A percentile compares a stretch with the other conserved stretches of the same genome.
phyloP scores from a whole-genome alignment of 2,888 invertebrate genomes.

The Loripinus fragilis region DNA sequence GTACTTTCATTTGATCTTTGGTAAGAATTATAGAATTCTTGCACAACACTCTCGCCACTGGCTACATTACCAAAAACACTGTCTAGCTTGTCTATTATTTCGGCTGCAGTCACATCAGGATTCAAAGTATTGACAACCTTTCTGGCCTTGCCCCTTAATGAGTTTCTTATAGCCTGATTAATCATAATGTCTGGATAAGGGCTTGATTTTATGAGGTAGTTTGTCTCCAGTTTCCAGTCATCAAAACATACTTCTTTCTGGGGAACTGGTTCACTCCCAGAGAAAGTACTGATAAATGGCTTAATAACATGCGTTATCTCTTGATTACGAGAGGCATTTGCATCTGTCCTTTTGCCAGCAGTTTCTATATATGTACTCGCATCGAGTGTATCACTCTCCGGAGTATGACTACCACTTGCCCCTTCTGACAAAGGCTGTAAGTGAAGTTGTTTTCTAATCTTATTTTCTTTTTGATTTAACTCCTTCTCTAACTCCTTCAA shows the following conservation, averaged over 20 bases:
- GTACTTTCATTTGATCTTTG: constrained; percentile 16
- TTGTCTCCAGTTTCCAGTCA: not conserved
- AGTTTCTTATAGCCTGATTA: constrained; percentile 12
- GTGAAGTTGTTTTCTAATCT: no score
- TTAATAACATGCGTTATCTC: not conserved
- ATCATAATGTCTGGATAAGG: constrained; percentile 3
- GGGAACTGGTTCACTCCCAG: not conserved
- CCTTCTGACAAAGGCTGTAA: no score
- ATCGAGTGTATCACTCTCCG: no score
- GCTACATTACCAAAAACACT: constrained; percentile 22
- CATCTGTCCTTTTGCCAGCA: no score
- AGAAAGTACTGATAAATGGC: not conserved
- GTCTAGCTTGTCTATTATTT: constrained; percentile 19
- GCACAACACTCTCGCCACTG: not conserved
- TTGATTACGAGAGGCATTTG: no score
- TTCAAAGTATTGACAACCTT: not conserved
- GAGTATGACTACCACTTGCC: no score
- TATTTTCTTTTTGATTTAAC: no score
- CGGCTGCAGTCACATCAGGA: not conserved
- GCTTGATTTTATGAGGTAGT: not conserved
- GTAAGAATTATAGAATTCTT: constrained; percentile 20
- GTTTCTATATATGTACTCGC: no score
- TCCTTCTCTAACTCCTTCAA: no score
- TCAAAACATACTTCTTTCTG: not conserved
- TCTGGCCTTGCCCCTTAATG: not conserved